These are phyloP conservation scores for Zosterops borbonicus DNA, from an alignment of 2,113 vertebrate species.

Conservation along the genomic window DNA sequence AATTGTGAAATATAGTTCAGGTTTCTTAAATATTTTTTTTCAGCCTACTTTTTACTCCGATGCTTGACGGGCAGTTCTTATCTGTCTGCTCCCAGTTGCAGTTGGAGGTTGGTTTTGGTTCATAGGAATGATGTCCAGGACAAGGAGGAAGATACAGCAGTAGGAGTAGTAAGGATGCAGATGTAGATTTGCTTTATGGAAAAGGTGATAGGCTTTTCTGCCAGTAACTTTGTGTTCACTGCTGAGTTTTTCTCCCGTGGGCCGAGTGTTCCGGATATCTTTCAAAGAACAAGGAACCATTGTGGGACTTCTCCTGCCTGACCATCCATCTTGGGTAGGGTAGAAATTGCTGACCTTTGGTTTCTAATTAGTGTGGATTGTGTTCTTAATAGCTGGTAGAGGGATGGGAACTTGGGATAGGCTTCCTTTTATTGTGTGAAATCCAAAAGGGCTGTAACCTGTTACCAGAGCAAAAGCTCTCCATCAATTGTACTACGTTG, in stretches of 20 bases:
- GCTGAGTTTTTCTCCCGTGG: not conserved
- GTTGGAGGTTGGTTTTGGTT: not conserved
- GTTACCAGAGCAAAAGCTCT: constrained; percentile 53
- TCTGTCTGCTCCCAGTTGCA: not conserved
- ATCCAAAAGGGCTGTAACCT: constrained; percentile 55
- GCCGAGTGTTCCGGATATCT: fast-evolving
- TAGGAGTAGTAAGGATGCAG: not conserved
- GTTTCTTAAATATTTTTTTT: not conserved
- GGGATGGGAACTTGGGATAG: constrained; percentile 51
- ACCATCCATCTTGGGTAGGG: not conserved
- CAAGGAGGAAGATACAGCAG: not conserved
- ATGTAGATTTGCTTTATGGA: not conserved
- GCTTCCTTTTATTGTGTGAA: constrained; percentile 65
- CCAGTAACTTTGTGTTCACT: fast-evolving
- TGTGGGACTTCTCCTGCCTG: not conserved
- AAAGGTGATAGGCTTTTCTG: not conserved
- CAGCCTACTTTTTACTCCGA: not conserved
- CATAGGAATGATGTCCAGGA: not conserved
- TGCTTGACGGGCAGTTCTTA: not conserved
- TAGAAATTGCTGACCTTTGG: constrained; percentile 41
- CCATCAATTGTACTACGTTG: constrained; percentile 37
- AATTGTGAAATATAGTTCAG: not conserved
- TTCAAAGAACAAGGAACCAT: not conserved
- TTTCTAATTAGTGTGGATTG: constrained; percentile 53
- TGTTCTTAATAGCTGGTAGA: constrained; percentile 33